A percentile compares a stretch with the other conserved stretches of the same genome.
phyloP scores from a whole-genome alignment of 2,888 invertebrate genomes.

The Polyommatus iphigenia region DNA sequence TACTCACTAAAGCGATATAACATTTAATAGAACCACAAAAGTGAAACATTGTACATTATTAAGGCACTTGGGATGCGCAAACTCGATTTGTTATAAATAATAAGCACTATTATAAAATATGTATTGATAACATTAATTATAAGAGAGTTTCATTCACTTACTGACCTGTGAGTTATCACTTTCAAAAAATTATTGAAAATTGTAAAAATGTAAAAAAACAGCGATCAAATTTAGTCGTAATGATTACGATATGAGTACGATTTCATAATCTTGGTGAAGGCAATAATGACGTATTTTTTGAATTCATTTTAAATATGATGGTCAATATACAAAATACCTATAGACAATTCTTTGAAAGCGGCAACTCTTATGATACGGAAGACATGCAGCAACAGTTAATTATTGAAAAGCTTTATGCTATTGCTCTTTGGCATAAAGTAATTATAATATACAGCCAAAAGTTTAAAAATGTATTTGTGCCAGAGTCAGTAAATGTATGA shows the following conservation, averaged over 20 bases:
- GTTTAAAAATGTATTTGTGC: conserved; percentile 45
- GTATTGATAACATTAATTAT: conserved; percentile 56
- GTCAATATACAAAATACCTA: neutral
- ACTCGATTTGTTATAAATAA: conserved; percentile 64
- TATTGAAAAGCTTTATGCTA: conserved; percentile 44
- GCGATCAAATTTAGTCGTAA: neutral
- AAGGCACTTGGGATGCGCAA: conserved; percentile 77
- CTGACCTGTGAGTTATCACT: conserved; percentile 52
- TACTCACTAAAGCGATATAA: conserved; percentile 64
- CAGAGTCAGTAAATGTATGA: conserved; percentile 65
- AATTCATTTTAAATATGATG: neutral
- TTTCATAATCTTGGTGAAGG: neutral
- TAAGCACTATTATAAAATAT: conserved; percentile 71
- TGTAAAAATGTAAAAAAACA: neutral
- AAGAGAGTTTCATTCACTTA: conserved; percentile 58
- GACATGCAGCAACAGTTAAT: conserved; percentile 28
- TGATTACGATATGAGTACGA: neutral
- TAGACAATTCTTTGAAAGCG: neutral
- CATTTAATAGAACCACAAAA: conserved; percentile 72
- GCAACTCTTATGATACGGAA: conserved; percentile 26
- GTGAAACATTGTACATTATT: conserved; percentile 73
- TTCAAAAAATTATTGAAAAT: conserved; percentile 27
- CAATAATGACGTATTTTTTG: neutral
- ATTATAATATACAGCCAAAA: conserved; percentile 60
- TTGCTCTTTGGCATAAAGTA: conserved; percentile 72